Percentiles rank a stretch among this genome's conserved stretches.
phyloP scores from a whole-genome alignment of 2,888 invertebrate genomes.

The Noctuana brunneofusca region DNA sequence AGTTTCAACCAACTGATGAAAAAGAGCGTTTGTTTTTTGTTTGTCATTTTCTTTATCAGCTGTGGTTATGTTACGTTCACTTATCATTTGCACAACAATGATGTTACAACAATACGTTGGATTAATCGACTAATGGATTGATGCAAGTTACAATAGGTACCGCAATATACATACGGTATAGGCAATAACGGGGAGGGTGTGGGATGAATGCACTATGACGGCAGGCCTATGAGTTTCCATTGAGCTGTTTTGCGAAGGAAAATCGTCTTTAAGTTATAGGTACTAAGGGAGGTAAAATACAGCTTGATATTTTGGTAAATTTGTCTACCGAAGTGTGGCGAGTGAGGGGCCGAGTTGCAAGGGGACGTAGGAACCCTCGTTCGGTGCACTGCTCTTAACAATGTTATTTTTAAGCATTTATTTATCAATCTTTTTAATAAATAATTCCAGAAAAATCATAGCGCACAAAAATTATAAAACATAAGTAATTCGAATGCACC shows the following conservation, averaged over 20 bases:
- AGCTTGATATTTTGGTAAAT: constrained; percentile 49
- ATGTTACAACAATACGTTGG: constrained; percentile 60
- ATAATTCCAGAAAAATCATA: neutral
- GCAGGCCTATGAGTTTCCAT: constrained; percentile 47
- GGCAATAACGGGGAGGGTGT: constrained; percentile 74
- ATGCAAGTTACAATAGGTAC: constrained; percentile 70
- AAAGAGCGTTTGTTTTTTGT: neutral
- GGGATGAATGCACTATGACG: constrained; percentile 71
- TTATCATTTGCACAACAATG: constrained; percentile 47
- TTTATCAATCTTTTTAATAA: constrained; percentile 53
- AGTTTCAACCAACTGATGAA: neutral
- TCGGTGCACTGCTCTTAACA: constrained; percentile 60
- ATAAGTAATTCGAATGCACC: too few species aligned
- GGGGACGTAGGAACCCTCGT: constrained; percentile 65
- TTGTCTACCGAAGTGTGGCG: constrained; percentile 69
- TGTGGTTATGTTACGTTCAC: constrained; percentile 40
- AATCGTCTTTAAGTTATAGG: constrained; percentile 51
- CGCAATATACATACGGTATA: constrained; percentile 77
- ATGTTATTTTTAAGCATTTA: constrained; percentile 59
- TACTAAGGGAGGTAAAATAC: constrained; percentile 46
- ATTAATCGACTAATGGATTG: constrained; percentile 78
- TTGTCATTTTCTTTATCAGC: constrained; percentile 3
- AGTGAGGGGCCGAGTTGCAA: constrained; percentile 67
- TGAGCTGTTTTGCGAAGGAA: constrained; percentile 41
- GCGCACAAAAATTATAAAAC: neutral